A percentile compares a stretch with the other conserved stretches of the same genome.
phyloP scores from a whole-genome alignment of 2,888 invertebrate genomes.

The Zelleria hepariella region DNA sequence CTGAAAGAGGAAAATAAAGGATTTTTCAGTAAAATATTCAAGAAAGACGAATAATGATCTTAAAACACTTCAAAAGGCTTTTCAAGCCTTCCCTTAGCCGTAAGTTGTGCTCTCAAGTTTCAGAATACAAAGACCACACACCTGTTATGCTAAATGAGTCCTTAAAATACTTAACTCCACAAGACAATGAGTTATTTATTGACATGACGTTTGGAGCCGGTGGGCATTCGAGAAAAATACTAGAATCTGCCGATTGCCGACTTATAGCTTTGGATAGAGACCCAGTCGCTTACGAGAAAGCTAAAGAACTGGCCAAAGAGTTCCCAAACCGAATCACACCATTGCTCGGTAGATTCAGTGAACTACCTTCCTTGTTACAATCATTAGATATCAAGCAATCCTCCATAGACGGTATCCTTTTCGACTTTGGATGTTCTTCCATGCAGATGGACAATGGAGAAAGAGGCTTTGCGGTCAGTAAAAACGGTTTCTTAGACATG shows the following conservation, averaged over 20 bases:
- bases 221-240: constrained; percentile 84
- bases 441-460: constrained; percentile 90
- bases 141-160: constrained; percentile 85
- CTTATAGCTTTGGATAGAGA: constrained; percentile 91
- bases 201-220: constrained; percentile 99
- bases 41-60: constrained; percentile 47
- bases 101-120: constrained; percentile 27
- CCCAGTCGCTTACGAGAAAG: constrained; percentile 80
- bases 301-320: constrained; percentile 74
- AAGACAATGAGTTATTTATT: constrained; percentile 76
- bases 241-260: constrained; percentile 76
- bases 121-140: constrained; percentile 67
- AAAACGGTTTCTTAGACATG: constrained; percentile 94
- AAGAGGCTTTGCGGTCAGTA: constrained; percentile 89
- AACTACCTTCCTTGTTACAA: constrained; percentile 79
- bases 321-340: constrained; percentile 83
- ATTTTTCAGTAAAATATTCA: constrained; percentile 62
- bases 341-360: constrained; percentile 90
- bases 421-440: constrained; percentile 95
- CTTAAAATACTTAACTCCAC: constrained; percentile 76
- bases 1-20: constrained; percentile 76
- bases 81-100: constrained; percentile 20
- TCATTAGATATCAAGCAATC: constrained; percentile 70
- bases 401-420: constrained; percentile 87
- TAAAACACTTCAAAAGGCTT: constrained; percentile 21